These are phyloP conservation scores for Diarsia mendica DNA, from an alignment of 2,888 invertebrate species.

Conservation along the genomic window DNA sequence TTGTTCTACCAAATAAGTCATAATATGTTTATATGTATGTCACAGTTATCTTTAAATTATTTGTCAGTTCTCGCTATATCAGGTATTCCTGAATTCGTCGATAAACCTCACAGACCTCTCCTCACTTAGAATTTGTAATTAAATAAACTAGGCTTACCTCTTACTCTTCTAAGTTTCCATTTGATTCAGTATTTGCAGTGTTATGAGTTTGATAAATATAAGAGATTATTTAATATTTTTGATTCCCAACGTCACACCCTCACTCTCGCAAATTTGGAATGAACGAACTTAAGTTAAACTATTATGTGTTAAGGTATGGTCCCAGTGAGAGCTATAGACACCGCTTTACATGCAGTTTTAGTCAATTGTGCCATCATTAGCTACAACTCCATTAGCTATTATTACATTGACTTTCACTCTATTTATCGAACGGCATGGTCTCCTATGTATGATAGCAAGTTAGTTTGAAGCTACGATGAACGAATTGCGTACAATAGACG, in stretches of 20 bases:
- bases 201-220: neutral
- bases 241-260: neutral
- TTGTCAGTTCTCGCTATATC: neutral
- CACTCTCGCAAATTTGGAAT: neutral
- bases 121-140: neutral
- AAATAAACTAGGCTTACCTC: conserved; percentile 1
- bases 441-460: neutral
- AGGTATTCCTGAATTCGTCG: neutral
- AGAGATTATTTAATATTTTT: neutral
- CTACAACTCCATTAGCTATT: neutral
- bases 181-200: neutral
- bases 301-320: neutral
- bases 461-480: neutral
- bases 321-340: neutral
- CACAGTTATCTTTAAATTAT: neutral
- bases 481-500: neutral
- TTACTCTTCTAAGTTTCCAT: too few relatives aligned
- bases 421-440: neutral
- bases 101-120: neutral
- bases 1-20: neutral
- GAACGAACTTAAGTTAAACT: neutral
- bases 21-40: neutral
- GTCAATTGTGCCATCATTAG: neutral
- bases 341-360: neutral
- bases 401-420: neutral